Conservation (phyloP, 1,140 invertebrate genomes). For the Oscheius sp. region DNA sequence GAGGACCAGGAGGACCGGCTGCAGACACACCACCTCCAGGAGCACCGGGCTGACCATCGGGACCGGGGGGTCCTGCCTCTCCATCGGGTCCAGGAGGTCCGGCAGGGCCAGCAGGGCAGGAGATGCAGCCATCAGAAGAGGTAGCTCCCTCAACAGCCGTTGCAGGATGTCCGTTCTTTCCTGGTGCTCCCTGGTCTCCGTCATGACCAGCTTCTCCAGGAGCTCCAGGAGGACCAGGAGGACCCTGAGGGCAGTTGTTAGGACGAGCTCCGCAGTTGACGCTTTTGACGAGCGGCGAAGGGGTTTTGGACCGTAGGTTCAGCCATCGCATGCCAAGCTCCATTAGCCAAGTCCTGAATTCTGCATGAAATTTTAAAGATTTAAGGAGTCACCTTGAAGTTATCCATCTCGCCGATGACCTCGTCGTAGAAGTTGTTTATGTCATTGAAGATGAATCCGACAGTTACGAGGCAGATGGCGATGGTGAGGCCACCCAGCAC, state of each 20-base stretch:
- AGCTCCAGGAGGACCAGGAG: background rate
- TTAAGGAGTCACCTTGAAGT: constrained; percentile 37
- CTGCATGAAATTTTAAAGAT: background rate
- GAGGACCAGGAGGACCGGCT: constrained; percentile 14
- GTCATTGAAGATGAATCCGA: constrained; percentile 44
- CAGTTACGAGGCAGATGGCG: constrained; percentile 33
- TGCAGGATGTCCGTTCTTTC: background rate
- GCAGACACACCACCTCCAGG: background rate
- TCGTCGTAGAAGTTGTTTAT: constrained; percentile 47
- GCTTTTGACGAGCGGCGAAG: constrained; percentile 37
- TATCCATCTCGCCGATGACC: constrained; percentile 42
- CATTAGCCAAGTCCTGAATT: constrained; percentile 30
- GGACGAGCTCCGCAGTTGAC: constrained; percentile 39
- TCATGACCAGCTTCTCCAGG: background rate
- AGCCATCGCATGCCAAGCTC: constrained; percentile 42
- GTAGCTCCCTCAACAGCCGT: background rate
- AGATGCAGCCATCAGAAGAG: constrained; percentile 6
- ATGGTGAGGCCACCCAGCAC: constrained; percentile 30
- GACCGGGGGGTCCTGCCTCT: background rate
- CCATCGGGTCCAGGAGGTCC: constrained; percentile 1
- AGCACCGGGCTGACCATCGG: constrained; percentile 20
- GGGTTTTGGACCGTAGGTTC: background rate
- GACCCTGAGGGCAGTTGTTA: constrained; percentile 36
- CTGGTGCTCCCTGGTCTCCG: background rate
- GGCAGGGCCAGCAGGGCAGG: constrained; percentile 19